Conservation (phyloP, 2,888 invertebrate genomes). For the Eretmocerus hayati region DNA sequence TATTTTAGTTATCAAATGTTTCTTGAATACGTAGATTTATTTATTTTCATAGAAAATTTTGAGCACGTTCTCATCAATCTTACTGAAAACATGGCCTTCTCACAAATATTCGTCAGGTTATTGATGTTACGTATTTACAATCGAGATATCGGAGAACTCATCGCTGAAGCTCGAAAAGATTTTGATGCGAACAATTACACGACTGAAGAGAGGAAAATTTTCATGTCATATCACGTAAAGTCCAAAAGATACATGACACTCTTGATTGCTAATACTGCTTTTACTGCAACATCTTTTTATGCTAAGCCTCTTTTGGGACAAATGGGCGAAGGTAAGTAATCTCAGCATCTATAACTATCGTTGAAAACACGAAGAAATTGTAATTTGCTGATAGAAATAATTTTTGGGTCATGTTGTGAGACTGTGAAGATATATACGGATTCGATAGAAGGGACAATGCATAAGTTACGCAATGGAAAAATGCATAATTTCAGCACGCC, state of each 20-base stretch:
- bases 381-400: too few relatives aligned
- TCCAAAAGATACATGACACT: constrained; percentile 32
- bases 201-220: constrained; percentile 24
- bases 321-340: constrained; percentile 22
- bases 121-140: constrained; percentile 31
- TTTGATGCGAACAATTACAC: constrained; percentile 27
- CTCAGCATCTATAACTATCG: neutral
- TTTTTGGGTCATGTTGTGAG: too few relatives aligned
- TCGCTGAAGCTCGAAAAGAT: constrained; percentile 29
- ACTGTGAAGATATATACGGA: too few relatives aligned
- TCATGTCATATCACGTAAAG: constrained; percentile 28
- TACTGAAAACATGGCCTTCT: constrained; percentile 34
- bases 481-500: too few relatives aligned
- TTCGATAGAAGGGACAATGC: too few relatives aligned
- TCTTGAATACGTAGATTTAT: constrained; percentile 33
- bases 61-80: constrained; percentile 35
- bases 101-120: constrained; percentile 32
- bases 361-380: too few relatives aligned
- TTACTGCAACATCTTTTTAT: constrained; percentile 34
- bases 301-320: constrained; percentile 32
- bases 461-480: too few relatives aligned
- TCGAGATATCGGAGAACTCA: constrained; percentile 26
- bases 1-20: constrained; percentile 33
- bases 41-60: constrained; percentile 29
- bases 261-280: constrained; percentile 28